Evolutionary conservation across 2,113 vertebrate genomes (phyloP).

Genomic region (Glareola pratincola): DNA sequence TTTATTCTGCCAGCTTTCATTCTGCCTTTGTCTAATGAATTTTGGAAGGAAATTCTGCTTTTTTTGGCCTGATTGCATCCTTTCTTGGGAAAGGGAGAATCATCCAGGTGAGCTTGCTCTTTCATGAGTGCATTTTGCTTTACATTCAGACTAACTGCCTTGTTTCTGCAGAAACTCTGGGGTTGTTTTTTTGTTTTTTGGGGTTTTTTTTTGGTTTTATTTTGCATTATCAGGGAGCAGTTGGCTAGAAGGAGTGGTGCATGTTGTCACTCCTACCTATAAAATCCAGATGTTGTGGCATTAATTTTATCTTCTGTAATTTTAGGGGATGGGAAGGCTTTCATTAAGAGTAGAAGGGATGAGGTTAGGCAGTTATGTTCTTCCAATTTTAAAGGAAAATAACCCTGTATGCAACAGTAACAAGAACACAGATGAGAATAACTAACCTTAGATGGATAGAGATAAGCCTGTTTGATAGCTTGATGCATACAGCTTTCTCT

Average conservation of each 20-base stretch:
- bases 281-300: not conserved
- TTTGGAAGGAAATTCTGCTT: not conserved
- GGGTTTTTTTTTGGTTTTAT: too few relatives aligned
- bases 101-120: not conserved
- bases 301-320: not conserved
- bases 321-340: not conserved
- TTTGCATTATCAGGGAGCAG: not conserved
- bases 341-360: not conserved
- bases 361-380: not conserved
- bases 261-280: not conserved
- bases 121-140: not conserved
- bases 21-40: not conserved
- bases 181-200: too few relatives aligned
- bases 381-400: not conserved
- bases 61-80: not conserved
- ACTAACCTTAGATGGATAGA: not conserved
- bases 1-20: not conserved
- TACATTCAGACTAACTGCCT: not conserved
- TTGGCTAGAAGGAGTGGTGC: not conserved
- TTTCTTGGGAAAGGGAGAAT: not conserved
- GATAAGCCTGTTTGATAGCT: not conserved
- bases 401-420: not conserved
- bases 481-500: not conserved
- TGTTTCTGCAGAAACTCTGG: not conserved
- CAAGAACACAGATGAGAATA: not conserved